Evolutionary conservation across 2,113 vertebrate species (phyloP).

Genomic region (Ploceus nigricollis): DNA sequence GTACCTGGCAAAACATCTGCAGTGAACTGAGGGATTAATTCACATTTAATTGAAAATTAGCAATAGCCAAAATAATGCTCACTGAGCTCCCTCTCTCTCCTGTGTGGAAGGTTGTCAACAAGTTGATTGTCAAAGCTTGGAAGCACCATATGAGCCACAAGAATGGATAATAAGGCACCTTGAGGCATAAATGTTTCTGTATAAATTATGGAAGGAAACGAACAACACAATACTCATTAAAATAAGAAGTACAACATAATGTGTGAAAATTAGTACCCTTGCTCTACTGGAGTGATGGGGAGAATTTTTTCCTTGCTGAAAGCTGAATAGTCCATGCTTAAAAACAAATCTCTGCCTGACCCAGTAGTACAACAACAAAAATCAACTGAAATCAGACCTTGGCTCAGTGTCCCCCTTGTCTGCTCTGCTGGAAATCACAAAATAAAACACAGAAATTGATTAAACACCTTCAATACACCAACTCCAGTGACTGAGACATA

Average conservation of each 20-base stretch:
- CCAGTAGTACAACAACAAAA: not conserved
- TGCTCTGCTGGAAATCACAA: not conserved
- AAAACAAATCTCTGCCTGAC: not conserved
- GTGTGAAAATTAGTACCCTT: not conserved
- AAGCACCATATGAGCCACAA: not conserved
- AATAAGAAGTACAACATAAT: not conserved
- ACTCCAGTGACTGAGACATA: not conserved
- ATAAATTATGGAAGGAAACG: not conserved
- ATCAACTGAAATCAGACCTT: not conserved
- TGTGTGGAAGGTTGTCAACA: not conserved
- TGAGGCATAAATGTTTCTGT: conserved; percentile 12
- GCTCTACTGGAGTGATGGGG: not conserved
- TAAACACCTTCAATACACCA: not conserved
- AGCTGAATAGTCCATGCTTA: not conserved
- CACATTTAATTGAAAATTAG: not conserved
- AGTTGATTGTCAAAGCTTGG: not conserved
- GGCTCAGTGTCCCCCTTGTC: not conserved
- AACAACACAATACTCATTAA: not conserved
- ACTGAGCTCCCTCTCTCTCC: not conserved
- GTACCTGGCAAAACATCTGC: not conserved
- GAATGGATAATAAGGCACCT: not conserved
- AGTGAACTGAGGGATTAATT: not conserved
- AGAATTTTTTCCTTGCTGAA: not conserved
- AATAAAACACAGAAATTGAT: not conserved
- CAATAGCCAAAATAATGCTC: not conserved